Base-by-base conservation (phyloP, 2,888 invertebrate species). In the Agrochola litura region DNA sequence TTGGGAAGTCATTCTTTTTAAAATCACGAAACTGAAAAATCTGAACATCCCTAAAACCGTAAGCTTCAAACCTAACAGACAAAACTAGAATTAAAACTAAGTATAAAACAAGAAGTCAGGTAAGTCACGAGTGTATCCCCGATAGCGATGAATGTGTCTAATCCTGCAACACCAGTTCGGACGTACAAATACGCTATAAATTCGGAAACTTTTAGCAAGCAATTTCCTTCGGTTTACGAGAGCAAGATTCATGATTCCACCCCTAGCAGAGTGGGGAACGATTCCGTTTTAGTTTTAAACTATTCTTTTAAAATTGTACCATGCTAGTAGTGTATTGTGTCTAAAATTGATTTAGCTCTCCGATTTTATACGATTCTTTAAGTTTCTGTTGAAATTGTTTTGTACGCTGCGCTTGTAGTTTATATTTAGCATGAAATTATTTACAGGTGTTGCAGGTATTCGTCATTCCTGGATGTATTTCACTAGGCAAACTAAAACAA, bases 181-280 rank as follows among this genome's bases (percentile, higher is more conserved):
- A 91, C 91, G 90, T 92, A 93, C 92, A 92, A 94, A 94, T 93
- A 92, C 92, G 94, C 94, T 90, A 96, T 96, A 96, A 96, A 95
- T 95, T 94, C 92, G 90, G 90, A 91, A 95, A 95, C 94, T 95
- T 95, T 95, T 95, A 95, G 94, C 94, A 92, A 94, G 95, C 95
- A 95, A 95, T 95, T 95, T 95, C 95, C 95, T 93, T 89, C 92
- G 92, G 94, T 94, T 94, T 93, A 93, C 93, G 90, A 91, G 93
- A 92, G 91, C 92, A 94, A 95, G 95, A 95, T 95, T 94, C 95
- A 95, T 93, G 93, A 91, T 91, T 88, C 90, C 87, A 88, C 88
- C 88, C 86, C 72, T 67, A 79, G 65, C 61, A 63, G 66, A 79
- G 80, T 78, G 78, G 88, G 87, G 87, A 87, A 87, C 86, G 82